Evolutionary conservation across 35 echinoderm and acorn worm species (phyloP).

Genomic region (Strongylocentrotus purpuratus): DNA sequence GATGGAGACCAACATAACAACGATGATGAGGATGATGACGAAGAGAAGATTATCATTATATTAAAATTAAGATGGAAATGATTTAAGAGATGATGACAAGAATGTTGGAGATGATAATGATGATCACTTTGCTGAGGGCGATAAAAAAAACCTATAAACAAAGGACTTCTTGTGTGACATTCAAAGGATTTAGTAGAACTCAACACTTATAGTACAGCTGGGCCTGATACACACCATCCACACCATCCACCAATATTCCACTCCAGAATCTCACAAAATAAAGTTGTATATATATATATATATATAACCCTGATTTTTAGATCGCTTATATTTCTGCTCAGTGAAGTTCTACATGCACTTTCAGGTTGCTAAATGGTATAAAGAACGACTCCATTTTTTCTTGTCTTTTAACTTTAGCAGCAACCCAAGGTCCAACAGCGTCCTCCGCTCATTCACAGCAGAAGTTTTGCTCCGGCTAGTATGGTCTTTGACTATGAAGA

Average conservation of each 20-base stretch:
- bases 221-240: no score
- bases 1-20: background rate
- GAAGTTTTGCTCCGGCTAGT: slow-evolving; percentile 90
- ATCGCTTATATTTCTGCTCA: background rate
- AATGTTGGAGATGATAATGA: background rate
- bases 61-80: background rate
- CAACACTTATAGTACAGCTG: no score
- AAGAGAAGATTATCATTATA: background rate
- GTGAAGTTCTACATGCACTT: background rate
- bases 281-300: no score
- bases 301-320: background rate
- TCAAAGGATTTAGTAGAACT: no score
- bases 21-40: background rate
- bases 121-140: background rate
- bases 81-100: background rate
- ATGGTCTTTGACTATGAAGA: slow-evolving; percentile 74
- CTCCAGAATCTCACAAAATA: no score
- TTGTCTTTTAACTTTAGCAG: slow-evolving; percentile 26
- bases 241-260: no score
- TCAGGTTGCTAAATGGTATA: background rate
- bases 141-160: no score
- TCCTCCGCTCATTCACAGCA: slow-evolving; percentile 86
- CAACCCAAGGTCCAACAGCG: slow-evolving; percentile 72
- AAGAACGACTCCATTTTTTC: background rate
- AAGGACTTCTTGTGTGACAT: no score